Percentiles rank a stretch among this genome's conserved stretches.
phyloP scores from a whole-genome alignment of 1,140 invertebrate genomes.

The Antheraea pernyi region DNA sequence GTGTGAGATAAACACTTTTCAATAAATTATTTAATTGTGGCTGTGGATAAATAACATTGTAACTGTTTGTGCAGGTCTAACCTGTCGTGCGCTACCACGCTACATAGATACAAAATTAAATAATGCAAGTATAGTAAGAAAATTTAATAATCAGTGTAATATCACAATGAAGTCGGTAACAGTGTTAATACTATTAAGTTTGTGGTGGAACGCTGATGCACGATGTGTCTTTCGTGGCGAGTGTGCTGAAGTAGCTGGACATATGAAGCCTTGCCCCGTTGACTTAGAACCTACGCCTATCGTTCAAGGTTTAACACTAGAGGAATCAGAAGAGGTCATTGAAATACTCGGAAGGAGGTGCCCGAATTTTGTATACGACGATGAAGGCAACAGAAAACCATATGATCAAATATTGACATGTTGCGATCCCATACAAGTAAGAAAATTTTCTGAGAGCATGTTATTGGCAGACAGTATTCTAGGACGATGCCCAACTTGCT shows the following conservation, averaged over 20 bases:
- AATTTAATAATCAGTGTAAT: not conserved
- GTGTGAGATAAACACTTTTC: not conserved
- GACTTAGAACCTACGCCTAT: slow-evolving; percentile 73
- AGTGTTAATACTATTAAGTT: slow-evolving; percentile 2
- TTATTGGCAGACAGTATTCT: slow-evolving; percentile 78
- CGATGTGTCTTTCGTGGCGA: slow-evolving; percentile 53
- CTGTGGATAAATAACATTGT: not conserved
- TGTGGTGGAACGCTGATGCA: slow-evolving; percentile 34
- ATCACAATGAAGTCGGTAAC: slow-evolving; percentile 34
- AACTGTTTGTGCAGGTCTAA: not conserved
- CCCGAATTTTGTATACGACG: slow-evolving; percentile 44
- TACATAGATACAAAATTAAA: not conserved
- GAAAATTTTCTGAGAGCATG: slow-evolving; percentile 68
- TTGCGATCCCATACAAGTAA: slow-evolving; percentile 77
- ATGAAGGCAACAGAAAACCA: slow-evolving; percentile 41
- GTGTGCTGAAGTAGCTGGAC: slow-evolving; percentile 39
- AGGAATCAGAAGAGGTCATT: slow-evolving; percentile 36
- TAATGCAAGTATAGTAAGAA: not conserved
- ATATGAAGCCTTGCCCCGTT: slow-evolving; percentile 70
- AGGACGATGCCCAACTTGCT: slow-evolving; percentile 81
- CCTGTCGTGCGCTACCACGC: not conserved
- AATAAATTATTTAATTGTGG: not conserved
- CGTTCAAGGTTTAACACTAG: slow-evolving; percentile 26
- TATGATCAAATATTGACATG: slow-evolving; percentile 65
- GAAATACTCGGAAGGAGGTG: slow-evolving; percentile 43